Percentiles rank a stretch among this genome's conserved stretches.
phyloP scores from a whole-genome alignment of 1,140 invertebrate species.

The Brachionus asplanchnoidis region DNA sequence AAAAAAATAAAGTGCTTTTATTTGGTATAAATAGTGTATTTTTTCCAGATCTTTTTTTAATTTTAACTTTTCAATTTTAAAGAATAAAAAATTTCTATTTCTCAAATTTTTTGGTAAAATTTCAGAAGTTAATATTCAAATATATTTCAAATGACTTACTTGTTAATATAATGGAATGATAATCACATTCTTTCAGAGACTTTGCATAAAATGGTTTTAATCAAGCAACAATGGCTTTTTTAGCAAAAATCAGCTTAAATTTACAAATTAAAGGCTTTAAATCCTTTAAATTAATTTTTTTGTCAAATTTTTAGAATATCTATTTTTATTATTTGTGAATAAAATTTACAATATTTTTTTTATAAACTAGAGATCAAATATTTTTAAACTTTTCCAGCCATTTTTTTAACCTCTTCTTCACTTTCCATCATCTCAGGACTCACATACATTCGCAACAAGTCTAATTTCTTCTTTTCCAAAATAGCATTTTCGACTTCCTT shows the following conservation, averaged over 20 bases:
- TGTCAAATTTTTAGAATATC: background rate
- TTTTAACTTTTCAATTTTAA: too few species aligned
- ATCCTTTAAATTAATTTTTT: background rate
- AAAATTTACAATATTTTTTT: background rate
- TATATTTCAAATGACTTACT: too few species aligned
- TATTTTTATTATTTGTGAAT: background rate
- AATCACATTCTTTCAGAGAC: too few species aligned
- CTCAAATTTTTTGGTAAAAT: too few species aligned
- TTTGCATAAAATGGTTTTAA: too few species aligned
- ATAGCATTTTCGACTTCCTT: slow-evolving; percentile 73
- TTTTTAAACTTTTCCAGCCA: slow-evolving; percentile 44
- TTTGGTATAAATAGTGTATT: too few species aligned
- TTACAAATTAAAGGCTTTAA: background rate
- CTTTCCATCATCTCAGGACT: slow-evolving; percentile 49
- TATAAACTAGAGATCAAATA: background rate
- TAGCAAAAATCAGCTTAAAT: background rate
- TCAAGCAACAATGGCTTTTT: background rate
- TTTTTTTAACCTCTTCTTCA: slow-evolving; percentile 46
- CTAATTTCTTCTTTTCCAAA: slow-evolving; percentile 77
- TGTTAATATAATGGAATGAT: too few species aligned
- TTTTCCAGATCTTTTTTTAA: too few species aligned
- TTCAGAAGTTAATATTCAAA: too few species aligned
- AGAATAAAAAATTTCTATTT: too few species aligned
- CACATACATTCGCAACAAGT: slow-evolving; percentile 66
- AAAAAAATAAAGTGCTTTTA: too few species aligned